Conservation (phyloP, 1,140 invertebrate genomes). For the Polyergus mexicanus region DNA sequence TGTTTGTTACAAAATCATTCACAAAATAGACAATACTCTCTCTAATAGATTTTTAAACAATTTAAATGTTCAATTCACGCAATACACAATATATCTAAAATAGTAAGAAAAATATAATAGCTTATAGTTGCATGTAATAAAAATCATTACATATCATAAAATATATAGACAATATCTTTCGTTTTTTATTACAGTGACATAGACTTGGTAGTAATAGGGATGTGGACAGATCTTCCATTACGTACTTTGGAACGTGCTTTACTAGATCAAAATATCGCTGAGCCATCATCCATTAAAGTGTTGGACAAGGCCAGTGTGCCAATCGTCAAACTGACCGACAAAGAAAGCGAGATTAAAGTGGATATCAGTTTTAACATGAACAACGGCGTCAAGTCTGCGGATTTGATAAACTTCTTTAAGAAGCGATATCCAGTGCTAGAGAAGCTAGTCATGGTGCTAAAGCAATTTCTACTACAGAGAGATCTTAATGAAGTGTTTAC, state of each 20-base stretch:
- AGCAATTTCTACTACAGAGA: constrained; percentile 98
- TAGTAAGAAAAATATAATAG: background rate
- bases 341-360: constrained; percentile 96
- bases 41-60: no score
- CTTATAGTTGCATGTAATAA: background rate
- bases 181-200: constrained; percentile 93
- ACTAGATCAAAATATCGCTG: constrained; percentile 95
- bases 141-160: background rate
- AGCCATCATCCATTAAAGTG: constrained; percentile 96
- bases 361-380: constrained; percentile 99
- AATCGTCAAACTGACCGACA: constrained; percentile 99
- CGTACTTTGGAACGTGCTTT: constrained; percentile 96
- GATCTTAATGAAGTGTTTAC: constrained; percentile 99
- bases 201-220: constrained; percentile 98
- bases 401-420: constrained; percentile 96
- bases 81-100: background rate
- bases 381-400: constrained; percentile 97
- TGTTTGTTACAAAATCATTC: background rate
- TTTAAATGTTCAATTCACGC: constrained; percentile 3
- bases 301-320: constrained; percentile 99
- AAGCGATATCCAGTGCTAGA: constrained; percentile 94
- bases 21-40: no score
- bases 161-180: background rate
- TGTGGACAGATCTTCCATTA: constrained; percentile 96
- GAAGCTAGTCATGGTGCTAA: constrained; percentile 98